Conservation (phyloP, 2,113 vertebrate genomes). For the Calonectris borealis region DNA sequence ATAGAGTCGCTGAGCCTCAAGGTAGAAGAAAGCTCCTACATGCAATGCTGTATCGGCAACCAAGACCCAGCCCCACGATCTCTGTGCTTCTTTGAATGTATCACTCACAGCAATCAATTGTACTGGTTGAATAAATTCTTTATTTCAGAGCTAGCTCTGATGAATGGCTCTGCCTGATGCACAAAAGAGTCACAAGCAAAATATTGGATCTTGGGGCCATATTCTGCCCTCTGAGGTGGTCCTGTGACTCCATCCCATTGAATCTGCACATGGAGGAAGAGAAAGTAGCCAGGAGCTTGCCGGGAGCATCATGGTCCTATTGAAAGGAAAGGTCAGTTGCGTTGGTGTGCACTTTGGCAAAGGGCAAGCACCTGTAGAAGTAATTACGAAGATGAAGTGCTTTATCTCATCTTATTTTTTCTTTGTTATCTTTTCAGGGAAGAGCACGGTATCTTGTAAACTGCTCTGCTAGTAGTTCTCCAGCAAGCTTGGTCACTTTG, state of each 20-base stretch:
- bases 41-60: neutral
- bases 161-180: neutral
- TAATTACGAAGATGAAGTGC: neutral
- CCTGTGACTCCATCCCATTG: neutral
- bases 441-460: neutral
- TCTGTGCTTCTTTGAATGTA: neutral
- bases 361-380: neutral
- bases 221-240: neutral
- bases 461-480: neutral
- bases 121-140: neutral
- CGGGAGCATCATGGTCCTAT: rapidly evolving
- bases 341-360: neutral
- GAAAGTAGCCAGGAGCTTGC: neutral
- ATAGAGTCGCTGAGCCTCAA: neutral
- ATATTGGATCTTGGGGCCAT: neutral
- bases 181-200: neutral
- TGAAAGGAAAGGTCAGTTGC: neutral
- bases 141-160: neutral
- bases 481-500: neutral
- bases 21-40: neutral
- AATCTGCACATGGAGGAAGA: neutral
- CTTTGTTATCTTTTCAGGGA: neutral
- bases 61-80: rapidly evolving
- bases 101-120: neutral
- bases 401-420: neutral